phyloP scores from a whole-genome alignment of 2,113 vertebrate genomes.

The Emberiza fucata region DNA sequence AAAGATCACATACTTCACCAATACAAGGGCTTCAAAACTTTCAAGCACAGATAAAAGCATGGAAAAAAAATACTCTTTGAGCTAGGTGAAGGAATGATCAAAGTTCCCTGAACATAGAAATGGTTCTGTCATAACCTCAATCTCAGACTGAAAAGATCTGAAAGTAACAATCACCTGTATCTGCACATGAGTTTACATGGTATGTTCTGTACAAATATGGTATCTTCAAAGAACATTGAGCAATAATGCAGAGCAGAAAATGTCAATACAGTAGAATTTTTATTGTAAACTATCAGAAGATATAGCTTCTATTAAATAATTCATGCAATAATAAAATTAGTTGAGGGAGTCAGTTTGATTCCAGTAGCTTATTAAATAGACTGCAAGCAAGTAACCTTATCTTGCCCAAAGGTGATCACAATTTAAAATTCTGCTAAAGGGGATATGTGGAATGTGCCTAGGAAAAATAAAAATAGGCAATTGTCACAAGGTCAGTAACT shows the following conservation, averaged over 20 bases:
- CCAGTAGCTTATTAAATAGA: not conserved
- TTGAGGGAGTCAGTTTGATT: not conserved
- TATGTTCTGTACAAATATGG: not conserved
- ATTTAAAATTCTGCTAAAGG: not conserved
- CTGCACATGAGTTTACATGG: not conserved
- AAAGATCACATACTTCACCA: constrained; percentile 19
- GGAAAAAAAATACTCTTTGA: not conserved
- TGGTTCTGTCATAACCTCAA: constrained; percentile 22
- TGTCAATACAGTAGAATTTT: not conserved
- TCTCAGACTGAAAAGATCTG: constrained; percentile 38
- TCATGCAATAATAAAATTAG: constrained; percentile 1
- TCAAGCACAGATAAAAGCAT: constrained; percentile 33
- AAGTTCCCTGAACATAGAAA: constrained; percentile 33
- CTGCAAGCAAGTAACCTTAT: not conserved
- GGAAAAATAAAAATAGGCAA: not conserved
- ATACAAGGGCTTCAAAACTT: not conserved
- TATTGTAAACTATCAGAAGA: not conserved
- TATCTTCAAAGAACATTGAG: not conserved
- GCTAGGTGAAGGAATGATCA: constrained; percentile 43
- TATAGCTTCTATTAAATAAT: constrained; percentile 8
- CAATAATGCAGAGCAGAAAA: not conserved
- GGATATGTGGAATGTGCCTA: not conserved
- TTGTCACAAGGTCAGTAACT: not conserved
- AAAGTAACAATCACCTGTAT: not conserved
- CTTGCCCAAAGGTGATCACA: constrained; percentile 1